Evolutionary conservation across 2,888 invertebrate genomes (phyloP).

Genomic region (Kuschelorhynchus macadamiae): DNA sequence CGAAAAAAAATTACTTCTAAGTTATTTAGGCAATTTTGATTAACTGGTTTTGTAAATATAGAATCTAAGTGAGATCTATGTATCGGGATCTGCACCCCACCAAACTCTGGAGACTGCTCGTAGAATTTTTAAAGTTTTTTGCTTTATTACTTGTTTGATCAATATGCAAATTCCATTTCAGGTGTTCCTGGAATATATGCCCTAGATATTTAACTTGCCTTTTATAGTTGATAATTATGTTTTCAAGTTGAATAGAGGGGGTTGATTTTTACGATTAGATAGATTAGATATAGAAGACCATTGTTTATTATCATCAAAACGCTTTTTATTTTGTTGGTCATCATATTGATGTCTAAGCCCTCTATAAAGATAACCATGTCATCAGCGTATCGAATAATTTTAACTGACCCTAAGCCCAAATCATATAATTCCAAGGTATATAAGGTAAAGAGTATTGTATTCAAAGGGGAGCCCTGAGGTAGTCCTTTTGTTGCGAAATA

Average conservation of each 20-base stretch:
- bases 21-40: not conserved
- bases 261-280: not conserved
- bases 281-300: not conserved
- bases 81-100: conserved; percentile 4
- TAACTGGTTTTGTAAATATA: not conserved
- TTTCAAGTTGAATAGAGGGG: not conserved
- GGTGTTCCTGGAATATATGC: not conserved
- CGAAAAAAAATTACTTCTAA: not conserved
- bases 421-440: too few relatives aligned
- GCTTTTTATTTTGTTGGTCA: not conserved
- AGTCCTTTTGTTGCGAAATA: too few relatives aligned
- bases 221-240: not conserved
- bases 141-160: not conserved
- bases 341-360: too few relatives aligned
- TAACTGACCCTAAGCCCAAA: too few relatives aligned
- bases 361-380: not conserved
- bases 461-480: too few relatives aligned
- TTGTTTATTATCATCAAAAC: not conserved
- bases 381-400: not conserved
- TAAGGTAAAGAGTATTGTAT: too few relatives aligned
- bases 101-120: too few relatives aligned
- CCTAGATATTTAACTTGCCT: not conserved
- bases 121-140: not conserved
- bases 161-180: conserved; percentile 1
- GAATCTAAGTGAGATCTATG: not conserved